Evolutionary conservation across 2,888 invertebrate genomes (phyloP).

Genomic region (Erebia palarica): DNA sequence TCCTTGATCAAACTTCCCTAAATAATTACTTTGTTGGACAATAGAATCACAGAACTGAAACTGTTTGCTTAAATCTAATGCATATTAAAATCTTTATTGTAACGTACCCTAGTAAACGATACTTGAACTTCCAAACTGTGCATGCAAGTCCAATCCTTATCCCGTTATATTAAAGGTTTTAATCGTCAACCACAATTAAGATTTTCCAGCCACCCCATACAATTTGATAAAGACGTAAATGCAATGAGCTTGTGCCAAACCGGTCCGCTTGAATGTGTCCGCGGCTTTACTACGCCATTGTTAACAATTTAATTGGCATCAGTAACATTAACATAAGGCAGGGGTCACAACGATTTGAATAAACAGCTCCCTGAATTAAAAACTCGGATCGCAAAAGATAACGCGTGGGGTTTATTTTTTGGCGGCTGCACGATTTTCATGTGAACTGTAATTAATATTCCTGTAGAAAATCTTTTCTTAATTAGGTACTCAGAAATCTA

Average conservation of each 20-base stretch:
- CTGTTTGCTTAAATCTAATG: slow-evolving; percentile 44
- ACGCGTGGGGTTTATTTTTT: not conserved
- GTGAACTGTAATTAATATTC: too few species aligned
- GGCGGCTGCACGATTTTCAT: not conserved
- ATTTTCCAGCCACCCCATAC: slow-evolving; percentile 26
- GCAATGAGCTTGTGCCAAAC: slow-evolving; percentile 64
- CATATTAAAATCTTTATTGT: slow-evolving; percentile 46
- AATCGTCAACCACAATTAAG: not conserved
- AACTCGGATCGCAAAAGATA: slow-evolving; percentile 24
- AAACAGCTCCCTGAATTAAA: slow-evolving; percentile 36
- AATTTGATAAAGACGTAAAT: slow-evolving; percentile 49
- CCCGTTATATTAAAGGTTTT: slow-evolving; percentile 1
- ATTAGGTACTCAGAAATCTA: too few species aligned
- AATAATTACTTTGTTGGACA: slow-evolving; percentile 25
- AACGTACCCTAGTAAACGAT: slow-evolving; percentile 24
- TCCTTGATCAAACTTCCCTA: slow-evolving; percentile 21
- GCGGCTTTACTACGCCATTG: slow-evolving; percentile 62
- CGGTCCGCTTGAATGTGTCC: slow-evolving; percentile 65
- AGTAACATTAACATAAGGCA: slow-evolving; percentile 58
- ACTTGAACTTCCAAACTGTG: slow-evolving; percentile 4
- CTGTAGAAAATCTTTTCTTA: too few species aligned
- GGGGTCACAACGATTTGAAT: slow-evolving; percentile 47
- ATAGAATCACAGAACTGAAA: slow-evolving; percentile 32
- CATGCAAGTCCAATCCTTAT: slow-evolving; percentile 28
- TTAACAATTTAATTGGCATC: slow-evolving; percentile 75